Base-by-base conservation (phyloP, 2,797 vertebrate species). In the Poeciliopsis presidionis region DNA sequence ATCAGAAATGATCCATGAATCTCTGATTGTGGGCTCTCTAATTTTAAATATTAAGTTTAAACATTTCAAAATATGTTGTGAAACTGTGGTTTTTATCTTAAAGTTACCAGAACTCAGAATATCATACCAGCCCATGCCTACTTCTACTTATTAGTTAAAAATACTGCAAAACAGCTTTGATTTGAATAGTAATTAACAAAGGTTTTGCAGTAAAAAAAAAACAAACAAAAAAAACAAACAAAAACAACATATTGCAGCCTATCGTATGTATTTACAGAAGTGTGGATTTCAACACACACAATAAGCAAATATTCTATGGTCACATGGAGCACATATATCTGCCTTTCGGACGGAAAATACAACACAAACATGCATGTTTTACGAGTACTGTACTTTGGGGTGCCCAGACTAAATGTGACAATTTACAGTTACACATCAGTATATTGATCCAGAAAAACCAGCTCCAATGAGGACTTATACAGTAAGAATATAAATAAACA, bases 291-390 rank as follows among this genome's bases (percentile, higher is more conserved):
- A 90, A 86, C 90, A 91, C 81, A 89, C 87, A 91, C 90, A 90
- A 91, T 90, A 87, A 89, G 89, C 82, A 12, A 85, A 81, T 88
- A 89, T 77, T 73, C 81, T 83, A 88, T 91, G 86, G 76, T 86
- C 86, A 90, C 80, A 49, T 89, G 90, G 85, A 87, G 78, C 80
- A 92, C 90, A 90, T 81, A 87, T 78, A 88, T 92, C 84, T 86
- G 85, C 80, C 81, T 87, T 84, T 81, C 73, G 80, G 83, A 92
- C 81, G 57, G 85, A 86, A 88, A 89, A 77, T 87, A 93, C 91
- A 45, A 88, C 89, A 94, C 91, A 93, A 91, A 95, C 94, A 95
- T 95, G 93, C 95, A 67, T 91, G 85, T 90, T 92, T 91, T 84
- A 93, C 89, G 59, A 92, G 90, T 90, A 93, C 87, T 81, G 89